phyloP scores from a whole-genome alignment of 2,888 invertebrate genomes.

The Aleiodes testaceus region DNA sequence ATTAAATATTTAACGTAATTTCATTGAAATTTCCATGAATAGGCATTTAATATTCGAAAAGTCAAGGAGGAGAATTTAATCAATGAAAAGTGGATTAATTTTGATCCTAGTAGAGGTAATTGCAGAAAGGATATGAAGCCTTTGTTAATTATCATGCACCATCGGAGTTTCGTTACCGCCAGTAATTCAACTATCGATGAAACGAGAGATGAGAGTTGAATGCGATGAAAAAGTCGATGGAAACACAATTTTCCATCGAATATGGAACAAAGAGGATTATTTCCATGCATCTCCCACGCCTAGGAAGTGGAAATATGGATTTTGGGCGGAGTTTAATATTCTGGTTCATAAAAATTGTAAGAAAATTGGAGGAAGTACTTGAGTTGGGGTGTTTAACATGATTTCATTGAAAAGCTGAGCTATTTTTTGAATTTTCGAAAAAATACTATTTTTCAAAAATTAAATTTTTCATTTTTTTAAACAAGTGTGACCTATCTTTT shows the following conservation, averaged over 20 bases:
- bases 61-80: neutral
- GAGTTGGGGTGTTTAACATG: too few relatives aligned
- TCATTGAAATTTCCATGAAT: too few relatives aligned
- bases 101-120: conserved; percentile 24
- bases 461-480: too few relatives aligned
- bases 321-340: too few relatives aligned
- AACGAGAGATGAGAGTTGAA: neutral
- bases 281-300: conserved; percentile 10
- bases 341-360: too few relatives aligned
- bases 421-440: too few relatives aligned
- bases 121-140: conserved; percentile 24
- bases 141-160: conserved; percentile 30
- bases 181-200: conserved; percentile 20
- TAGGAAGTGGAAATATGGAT: too few relatives aligned
- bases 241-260: neutral
- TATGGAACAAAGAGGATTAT: conserved; percentile 13
- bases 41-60: neutral
- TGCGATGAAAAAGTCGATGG: neutral
- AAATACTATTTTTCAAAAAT: too few relatives aligned
- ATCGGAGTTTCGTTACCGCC: conserved; percentile 26
- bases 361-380: too few relatives aligned
- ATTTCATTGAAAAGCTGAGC: too few relatives aligned
- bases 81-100: conserved; percentile 34
- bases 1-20: too few relatives aligned
- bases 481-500: too few relatives aligned